Conservation (phyloP, 2,113 vertebrate genomes). For the Turdus rufiventris region DNA sequence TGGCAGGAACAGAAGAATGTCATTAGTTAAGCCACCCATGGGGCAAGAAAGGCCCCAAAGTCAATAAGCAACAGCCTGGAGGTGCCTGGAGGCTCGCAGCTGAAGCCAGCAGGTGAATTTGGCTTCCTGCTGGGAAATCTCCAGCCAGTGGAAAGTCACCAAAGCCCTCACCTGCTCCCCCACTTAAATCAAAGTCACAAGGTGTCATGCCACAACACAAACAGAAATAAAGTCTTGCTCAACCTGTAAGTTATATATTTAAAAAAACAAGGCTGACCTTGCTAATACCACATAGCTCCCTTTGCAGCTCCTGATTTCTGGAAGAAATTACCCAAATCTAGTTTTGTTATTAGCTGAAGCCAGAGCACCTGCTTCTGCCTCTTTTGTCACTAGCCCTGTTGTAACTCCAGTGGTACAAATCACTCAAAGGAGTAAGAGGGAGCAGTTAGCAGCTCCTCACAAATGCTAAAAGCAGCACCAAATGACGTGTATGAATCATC, state of each 20-base stretch:
- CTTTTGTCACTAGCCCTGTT: background rate
- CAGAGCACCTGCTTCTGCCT: background rate
- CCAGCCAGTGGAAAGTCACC: background rate
- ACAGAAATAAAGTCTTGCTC: background rate
- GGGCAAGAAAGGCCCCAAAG: background rate
- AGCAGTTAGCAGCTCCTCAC: conserved; percentile 7
- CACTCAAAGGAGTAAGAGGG: background rate
- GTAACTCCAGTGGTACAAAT: background rate
- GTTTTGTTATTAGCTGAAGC: background rate
- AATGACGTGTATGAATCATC: conserved; percentile 29
- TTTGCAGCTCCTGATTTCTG: background rate
- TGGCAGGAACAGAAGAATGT: background rate
- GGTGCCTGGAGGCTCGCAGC: background rate
- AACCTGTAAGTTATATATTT: background rate
- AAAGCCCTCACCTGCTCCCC: background rate
- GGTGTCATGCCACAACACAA: background rate
- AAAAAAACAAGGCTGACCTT: background rate
- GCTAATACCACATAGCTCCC: background rate
- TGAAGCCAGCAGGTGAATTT: background rate
- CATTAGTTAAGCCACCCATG: background rate
- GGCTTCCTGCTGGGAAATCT: background rate
- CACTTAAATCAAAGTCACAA: background rate
- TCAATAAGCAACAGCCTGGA: background rate
- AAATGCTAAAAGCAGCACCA: conserved; percentile 24
- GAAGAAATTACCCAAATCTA: background rate